These are phyloP conservation scores for Phlogophora meticulosa DNA, from an alignment of 2,888 invertebrate genomes.

Conservation along the genomic window DNA sequence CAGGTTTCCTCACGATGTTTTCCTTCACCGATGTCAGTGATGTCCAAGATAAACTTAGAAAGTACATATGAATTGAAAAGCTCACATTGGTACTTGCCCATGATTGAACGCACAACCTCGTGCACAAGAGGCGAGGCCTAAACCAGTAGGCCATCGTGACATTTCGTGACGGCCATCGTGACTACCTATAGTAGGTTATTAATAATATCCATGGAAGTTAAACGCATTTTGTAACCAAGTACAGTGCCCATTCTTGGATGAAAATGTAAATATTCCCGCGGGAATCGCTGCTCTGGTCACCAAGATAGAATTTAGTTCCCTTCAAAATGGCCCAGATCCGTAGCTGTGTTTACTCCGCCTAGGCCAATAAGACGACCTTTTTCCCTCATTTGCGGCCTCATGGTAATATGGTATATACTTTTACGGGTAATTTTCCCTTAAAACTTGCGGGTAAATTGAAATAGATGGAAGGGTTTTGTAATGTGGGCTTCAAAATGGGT, in stretches of 20 bases:
- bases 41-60: too few species aligned
- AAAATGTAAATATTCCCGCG: constrained; percentile 27
- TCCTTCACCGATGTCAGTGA: too few species aligned
- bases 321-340: constrained; percentile 29
- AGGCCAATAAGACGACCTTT: constrained; percentile 57
- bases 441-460: constrained; percentile 66
- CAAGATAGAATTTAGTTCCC: constrained; percentile 31
- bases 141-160: too few species aligned
- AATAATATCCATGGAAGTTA: background rate
- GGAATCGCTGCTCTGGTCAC: background rate
- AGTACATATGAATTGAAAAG: too few species aligned
- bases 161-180: too few species aligned
- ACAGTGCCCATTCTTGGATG: background rate
- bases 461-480: constrained; percentile 61
- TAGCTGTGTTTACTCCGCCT: constrained; percentile 38
- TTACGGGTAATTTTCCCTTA: constrained; percentile 59
- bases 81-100: too few species aligned
- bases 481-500: constrained; percentile 48
- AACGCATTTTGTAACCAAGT: background rate
- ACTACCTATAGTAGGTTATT: too few species aligned
- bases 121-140: too few species aligned
- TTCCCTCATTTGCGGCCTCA: constrained; percentile 59
- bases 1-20: too few species aligned
- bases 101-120: too few species aligned
- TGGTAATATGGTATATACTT: constrained; percentile 67